These are phyloP conservation scores for Meandrusa payeni DNA, from an alignment of 2,888 invertebrate genomes.

Conservation along the genomic window DNA sequence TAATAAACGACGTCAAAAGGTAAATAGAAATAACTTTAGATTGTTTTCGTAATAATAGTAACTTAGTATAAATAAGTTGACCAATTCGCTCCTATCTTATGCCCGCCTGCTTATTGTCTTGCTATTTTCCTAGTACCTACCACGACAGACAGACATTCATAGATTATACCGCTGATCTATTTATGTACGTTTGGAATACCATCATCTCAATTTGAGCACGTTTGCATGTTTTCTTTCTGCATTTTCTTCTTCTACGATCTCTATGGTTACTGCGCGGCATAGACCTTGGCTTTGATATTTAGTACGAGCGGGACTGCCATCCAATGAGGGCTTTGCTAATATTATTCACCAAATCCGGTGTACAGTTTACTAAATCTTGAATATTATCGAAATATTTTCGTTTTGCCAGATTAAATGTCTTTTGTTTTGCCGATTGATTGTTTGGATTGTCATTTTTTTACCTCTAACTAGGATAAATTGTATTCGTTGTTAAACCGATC, in stretches of 20 bases:
- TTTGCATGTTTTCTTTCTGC: conserved; percentile 73
- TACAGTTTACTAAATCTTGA: conserved; percentile 38
- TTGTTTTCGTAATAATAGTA: no score
- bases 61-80: no score
- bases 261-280: conserved; percentile 82
- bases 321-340: conserved; percentile 61
- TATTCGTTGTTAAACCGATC: conserved; percentile 56
- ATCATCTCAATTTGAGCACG: conserved; percentile 55
- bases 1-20: no score
- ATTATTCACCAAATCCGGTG: conserved; percentile 43
- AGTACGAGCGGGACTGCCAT: conserved; percentile 66
- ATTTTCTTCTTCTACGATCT: conserved; percentile 78
- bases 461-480: conserved; percentile 55
- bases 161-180: conserved; percentile 1
- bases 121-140: conserved; percentile 42
- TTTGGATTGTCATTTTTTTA: conserved; percentile 60
- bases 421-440: conserved; percentile 65
- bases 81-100: conserved; percentile 75
- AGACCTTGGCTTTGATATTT: conserved; percentile 73
- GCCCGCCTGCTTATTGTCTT: conserved; percentile 65
- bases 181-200: conserved; percentile 44
- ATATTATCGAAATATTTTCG: conserved; percentile 36
- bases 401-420: conserved; percentile 70
- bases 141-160: conserved; percentile 4
- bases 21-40: no score